A percentile compares a stretch with the other conserved stretches of the same genome.
phyloP scores from a whole-genome alignment of 2,797 vertebrate genomes.

The Xiphophorus birchmanni region DNA sequence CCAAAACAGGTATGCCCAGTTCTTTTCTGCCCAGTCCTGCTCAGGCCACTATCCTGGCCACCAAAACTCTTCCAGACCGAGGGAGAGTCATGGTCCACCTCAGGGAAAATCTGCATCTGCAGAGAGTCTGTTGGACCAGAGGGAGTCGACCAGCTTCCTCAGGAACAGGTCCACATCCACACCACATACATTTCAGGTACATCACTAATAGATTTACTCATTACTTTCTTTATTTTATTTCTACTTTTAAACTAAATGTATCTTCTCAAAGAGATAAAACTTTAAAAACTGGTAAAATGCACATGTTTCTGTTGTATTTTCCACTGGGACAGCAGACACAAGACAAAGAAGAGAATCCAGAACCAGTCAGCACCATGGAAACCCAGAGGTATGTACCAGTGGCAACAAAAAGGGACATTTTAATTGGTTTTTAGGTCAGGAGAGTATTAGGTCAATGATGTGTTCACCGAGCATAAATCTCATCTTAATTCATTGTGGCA shows the following conservation, averaged over 20 bases:
- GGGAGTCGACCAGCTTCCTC: constrained; percentile 53
- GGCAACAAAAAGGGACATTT: constrained; percentile 49
- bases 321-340: constrained; percentile 48
- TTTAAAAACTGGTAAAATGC: background rate
- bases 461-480: constrained; percentile 54
- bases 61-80: constrained; percentile 58
- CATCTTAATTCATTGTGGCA: constrained; percentile 40
- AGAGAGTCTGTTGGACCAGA: constrained; percentile 75
- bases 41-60: constrained; percentile 53
- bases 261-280: background rate
- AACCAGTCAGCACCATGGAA: constrained; percentile 57
- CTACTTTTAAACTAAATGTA: background rate
- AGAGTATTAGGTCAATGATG: constrained; percentile 60
- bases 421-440: constrained; percentile 64
- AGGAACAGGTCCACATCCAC: constrained; percentile 74
- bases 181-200: constrained; percentile 77
- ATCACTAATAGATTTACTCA: background rate
- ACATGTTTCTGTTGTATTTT: constrained; percentile 17
- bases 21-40: constrained; percentile 73
- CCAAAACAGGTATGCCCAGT: constrained; percentile 75
- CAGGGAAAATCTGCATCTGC: constrained; percentile 66
- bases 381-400: constrained; percentile 70
- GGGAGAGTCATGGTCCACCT: constrained; percentile 54
- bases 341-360: constrained; percentile 41
- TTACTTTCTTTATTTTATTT: constrained; percentile 6